Conservation (phyloP, 2,113 vertebrate species). For the Peromyscus polionotus region DNA sequence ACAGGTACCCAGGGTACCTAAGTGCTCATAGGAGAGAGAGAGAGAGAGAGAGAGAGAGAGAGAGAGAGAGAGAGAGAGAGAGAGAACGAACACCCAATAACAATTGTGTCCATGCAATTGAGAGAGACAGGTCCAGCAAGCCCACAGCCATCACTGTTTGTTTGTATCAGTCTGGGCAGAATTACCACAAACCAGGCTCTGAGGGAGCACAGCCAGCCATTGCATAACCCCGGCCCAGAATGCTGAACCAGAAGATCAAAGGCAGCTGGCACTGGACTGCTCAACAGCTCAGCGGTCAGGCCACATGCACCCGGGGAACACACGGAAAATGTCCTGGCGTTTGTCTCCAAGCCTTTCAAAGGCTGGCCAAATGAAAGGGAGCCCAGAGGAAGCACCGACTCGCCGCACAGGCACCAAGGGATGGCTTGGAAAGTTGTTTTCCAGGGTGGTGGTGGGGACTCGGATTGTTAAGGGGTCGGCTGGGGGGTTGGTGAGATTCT, state of each 20-base stretch:
- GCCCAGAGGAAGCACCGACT: not conserved
- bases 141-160: not conserved
- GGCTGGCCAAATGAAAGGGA: not conserved
- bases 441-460: not conserved
- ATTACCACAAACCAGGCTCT: slow-evolving; percentile 15
- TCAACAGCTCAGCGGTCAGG: not conserved
- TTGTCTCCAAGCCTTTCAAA: not conserved
- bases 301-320: accelerated
- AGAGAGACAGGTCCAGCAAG: not conserved
- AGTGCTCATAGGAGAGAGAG: not conserved
- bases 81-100: not conserved
- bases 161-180: not conserved
- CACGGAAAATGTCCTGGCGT: not conserved
- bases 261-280: not conserved
- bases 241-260: not conserved
- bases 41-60: not conserved
- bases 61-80: too few relatives aligned
- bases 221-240: slow-evolving; percentile 24
- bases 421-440: not conserved
- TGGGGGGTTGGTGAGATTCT: not conserved
- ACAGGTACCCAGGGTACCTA: not conserved
- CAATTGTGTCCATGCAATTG: not conserved
- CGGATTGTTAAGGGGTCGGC: not conserved
- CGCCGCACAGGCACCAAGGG: not conserved
- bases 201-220: not conserved